Conservation (phyloP, 2,113 vertebrate species). For the Orientallactaga bullata region DNA sequence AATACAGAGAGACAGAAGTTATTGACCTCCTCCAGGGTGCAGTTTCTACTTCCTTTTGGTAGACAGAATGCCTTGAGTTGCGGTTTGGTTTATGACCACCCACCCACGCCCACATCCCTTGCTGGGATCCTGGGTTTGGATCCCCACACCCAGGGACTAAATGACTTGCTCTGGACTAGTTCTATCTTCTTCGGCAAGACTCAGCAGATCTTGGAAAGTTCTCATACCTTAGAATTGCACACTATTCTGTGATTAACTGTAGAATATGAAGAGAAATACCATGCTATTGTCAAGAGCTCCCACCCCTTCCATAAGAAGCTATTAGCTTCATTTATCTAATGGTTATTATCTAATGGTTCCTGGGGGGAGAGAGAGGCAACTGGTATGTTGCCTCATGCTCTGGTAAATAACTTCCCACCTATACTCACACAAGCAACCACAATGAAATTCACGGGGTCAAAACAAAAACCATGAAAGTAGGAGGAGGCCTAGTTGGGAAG, state of each 20-base stretch:
- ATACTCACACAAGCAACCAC: too few relatives aligned
- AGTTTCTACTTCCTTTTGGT: constrained; percentile 16
- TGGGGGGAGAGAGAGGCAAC: too few relatives aligned
- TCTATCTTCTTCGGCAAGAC: neutral
- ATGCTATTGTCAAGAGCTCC: too few relatives aligned
- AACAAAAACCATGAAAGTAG: too few relatives aligned
- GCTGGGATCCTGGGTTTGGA: neutral
- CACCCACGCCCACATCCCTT: neutral
- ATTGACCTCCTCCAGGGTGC: neutral
- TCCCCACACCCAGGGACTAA: neutral
- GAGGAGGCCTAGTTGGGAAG: too few relatives aligned
- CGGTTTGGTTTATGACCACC: neutral
- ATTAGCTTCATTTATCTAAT: too few relatives aligned
- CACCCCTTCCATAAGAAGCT: too few relatives aligned
- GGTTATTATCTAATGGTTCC: too few relatives aligned
- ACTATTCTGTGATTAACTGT: neutral
- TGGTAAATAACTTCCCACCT: too few relatives aligned
- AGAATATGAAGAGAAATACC: neutral
- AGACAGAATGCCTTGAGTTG: neutral
- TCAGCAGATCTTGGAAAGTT: neutral
- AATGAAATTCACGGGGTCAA: too few relatives aligned
- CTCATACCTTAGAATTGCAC: neutral
- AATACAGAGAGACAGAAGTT: neutral
- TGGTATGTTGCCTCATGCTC: too few relatives aligned
- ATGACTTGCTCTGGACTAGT: neutral